Conservation (phyloP, 37 sponge, comb jelly and placozoan genomes). For the Theonella swinhoei region DNA sequence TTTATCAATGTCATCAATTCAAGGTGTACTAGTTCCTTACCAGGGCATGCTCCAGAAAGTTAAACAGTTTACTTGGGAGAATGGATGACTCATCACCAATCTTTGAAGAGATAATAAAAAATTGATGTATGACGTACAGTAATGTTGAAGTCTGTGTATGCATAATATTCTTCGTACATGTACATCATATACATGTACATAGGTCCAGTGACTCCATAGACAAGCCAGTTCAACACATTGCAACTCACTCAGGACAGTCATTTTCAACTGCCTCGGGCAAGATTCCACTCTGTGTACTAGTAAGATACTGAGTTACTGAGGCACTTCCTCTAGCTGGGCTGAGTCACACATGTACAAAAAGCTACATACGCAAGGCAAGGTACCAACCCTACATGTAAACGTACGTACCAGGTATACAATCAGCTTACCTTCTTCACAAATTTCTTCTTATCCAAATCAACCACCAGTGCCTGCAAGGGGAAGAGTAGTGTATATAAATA, state of each 20-base stretch:
- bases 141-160: neutral
- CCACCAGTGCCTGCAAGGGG: conserved; percentile 37
- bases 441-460: conserved; percentile 67
- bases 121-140: neutral
- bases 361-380: too few relatives aligned
- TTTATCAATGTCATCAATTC: neutral
- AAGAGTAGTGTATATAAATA: neutral
- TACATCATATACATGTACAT: conserved; percentile 5
- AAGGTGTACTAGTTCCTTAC: conserved; percentile 9
- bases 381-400: too few relatives aligned
- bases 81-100: conserved; percentile 70
- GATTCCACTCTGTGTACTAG: too few relatives aligned
- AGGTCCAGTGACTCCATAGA: neutral
- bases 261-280: too few relatives aligned
- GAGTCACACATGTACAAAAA: too few relatives aligned
- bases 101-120: neutral
- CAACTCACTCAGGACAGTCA: too few relatives aligned
- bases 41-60: conserved; percentile 46
- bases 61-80: conserved; percentile 60
- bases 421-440: conserved; percentile 49
- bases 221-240: neutral
- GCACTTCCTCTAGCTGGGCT: too few relatives aligned
- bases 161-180: neutral
- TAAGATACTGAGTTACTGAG: too few relatives aligned
- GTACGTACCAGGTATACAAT: neutral